A percentile compares a stretch with the other conserved stretches of the same genome.
phyloP scores from a whole-genome alignment of 2,888 invertebrate species.

The Microplitis manilae region DNA sequence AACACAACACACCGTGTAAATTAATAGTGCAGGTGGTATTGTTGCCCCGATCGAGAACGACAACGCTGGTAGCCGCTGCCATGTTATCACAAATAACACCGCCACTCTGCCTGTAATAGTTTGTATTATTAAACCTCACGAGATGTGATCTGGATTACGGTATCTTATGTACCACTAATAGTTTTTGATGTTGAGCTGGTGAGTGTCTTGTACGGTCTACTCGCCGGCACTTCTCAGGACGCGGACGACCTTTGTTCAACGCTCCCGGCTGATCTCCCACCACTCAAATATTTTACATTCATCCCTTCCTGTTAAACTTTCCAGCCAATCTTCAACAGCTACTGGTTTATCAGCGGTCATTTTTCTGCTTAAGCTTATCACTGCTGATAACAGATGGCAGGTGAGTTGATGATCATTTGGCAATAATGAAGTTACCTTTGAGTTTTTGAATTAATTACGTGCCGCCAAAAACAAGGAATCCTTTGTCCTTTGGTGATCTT shows the following conservation, averaged over 20 bases:
- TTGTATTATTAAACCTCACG: constrained; percentile 25
- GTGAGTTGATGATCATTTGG: too few relatives aligned
- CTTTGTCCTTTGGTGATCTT: too few relatives aligned
- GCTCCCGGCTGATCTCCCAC: constrained; percentile 47
- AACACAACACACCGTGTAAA: constrained; percentile 85
- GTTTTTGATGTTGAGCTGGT: neutral
- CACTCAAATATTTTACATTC: neutral
- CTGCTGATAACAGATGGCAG: neutral
- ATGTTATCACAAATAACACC: constrained; percentile 74
- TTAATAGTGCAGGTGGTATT: constrained; percentile 97
- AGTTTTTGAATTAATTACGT: too few relatives aligned
- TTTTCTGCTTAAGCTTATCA: neutral
- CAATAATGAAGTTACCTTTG: too few relatives aligned
- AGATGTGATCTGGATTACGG: constrained; percentile 18
- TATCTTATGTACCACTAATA: neutral
- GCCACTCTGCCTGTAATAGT: constrained; percentile 43
- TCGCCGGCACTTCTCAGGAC: neutral
- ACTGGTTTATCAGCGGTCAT: neutral
- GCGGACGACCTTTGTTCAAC: constrained; percentile 64
- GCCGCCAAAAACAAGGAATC: too few relatives aligned
- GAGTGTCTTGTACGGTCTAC: neutral
- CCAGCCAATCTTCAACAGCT: neutral
- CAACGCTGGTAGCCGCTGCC: constrained; percentile 93
- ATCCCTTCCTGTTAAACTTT: neutral
- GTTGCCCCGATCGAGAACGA: constrained; percentile 95